Percentiles rank a stretch among this genome's conserved stretches.
These are phyloP conservation scores for Apotomis betuletana DNA, from an alignment of 2,888 invertebrate genomes.

Conservation along the genomic window DNA sequence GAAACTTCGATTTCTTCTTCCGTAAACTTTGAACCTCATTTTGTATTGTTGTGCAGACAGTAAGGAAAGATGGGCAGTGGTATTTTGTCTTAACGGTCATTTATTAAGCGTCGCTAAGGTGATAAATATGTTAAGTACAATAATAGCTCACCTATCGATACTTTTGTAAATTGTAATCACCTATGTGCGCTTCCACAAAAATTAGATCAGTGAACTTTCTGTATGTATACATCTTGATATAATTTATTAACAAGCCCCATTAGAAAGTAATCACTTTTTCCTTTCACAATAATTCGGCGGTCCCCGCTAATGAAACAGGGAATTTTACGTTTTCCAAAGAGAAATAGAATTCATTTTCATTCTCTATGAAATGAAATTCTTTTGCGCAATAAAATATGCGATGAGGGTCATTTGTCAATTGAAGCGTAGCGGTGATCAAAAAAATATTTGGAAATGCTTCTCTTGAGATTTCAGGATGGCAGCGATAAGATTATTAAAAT, in stretches of 20 bases:
- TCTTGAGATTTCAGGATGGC: slow-evolving; percentile 6
- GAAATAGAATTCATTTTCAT: slow-evolving; percentile 15
- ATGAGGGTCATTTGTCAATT: slow-evolving; percentile 25
- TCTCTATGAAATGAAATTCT: not conserved
- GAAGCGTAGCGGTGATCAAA: slow-evolving; percentile 13
- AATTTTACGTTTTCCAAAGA: slow-evolving; percentile 13
- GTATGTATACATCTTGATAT: no score
- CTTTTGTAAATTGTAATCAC: no score
- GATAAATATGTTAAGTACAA: no score
- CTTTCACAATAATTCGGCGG: slow-evolving; percentile 23
- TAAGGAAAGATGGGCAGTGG: no score
- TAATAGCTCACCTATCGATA: no score
- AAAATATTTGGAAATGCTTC: slow-evolving; percentile 5
- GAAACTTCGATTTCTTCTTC: no score
- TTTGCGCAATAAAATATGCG: slow-evolving; percentile 27
- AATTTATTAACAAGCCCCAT: slow-evolving; percentile 8
- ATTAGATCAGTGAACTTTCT: not conserved
- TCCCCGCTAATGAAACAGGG: slow-evolving; percentile 15
- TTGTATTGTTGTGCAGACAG: no score
- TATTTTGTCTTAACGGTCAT: no score
- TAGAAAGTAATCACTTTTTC: slow-evolving; percentile 25
- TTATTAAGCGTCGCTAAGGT: no score
- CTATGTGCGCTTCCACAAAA: no score
- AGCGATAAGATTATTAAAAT: slow-evolving; percentile 9
- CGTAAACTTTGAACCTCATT: no score